A percentile compares a stretch with the other conserved stretches of the same genome.
phyloP scores from a whole-genome alignment of 2,888 invertebrate genomes.

The Pheosia gnoma region DNA sequence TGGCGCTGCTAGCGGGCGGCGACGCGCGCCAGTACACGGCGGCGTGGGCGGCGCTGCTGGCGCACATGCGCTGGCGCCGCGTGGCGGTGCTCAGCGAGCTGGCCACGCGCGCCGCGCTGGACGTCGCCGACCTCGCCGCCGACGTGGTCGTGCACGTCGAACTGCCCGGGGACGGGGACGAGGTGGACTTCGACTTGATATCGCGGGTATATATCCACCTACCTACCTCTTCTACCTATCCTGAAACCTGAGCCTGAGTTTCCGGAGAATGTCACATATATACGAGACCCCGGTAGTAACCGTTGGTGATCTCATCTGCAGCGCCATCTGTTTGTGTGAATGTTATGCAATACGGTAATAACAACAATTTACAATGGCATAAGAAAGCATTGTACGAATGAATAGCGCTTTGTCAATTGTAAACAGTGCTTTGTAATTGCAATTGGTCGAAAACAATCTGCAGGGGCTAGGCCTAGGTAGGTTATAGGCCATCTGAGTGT shows the following conservation, averaged over 20 bases:
- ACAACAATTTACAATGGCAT: no score
- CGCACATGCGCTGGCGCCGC: slow-evolving; percentile 59
- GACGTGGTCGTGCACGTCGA: slow-evolving; percentile 58
- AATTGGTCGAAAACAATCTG: no score
- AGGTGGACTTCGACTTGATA: slow-evolving; percentile 45
- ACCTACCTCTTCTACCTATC: background rate
- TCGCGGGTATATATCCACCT: slow-evolving; percentile 29
- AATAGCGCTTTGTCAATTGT: no score
- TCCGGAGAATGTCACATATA: no score
- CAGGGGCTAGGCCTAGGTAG: no score
- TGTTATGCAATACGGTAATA: no score
- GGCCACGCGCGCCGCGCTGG: slow-evolving; percentile 54
- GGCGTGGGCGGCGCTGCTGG: slow-evolving; percentile 48
- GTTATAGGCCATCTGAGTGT: no score
- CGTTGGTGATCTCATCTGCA: no score
- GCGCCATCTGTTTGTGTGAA: no score
- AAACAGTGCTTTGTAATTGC: no score
- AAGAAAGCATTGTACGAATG: no score
- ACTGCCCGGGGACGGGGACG: slow-evolving; percentile 62
- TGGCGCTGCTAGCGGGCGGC: slow-evolving; percentile 55
- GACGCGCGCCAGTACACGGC: slow-evolving; percentile 44
- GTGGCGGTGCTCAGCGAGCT: slow-evolving; percentile 61
- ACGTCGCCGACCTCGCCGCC: slow-evolving; percentile 48
- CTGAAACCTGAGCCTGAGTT: background rate
- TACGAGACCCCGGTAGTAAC: no score